These are phyloP conservation scores for Temnothorax ravouxi DNA, from an alignment of 2,888 invertebrate genomes.

Conservation along the genomic window DNA sequence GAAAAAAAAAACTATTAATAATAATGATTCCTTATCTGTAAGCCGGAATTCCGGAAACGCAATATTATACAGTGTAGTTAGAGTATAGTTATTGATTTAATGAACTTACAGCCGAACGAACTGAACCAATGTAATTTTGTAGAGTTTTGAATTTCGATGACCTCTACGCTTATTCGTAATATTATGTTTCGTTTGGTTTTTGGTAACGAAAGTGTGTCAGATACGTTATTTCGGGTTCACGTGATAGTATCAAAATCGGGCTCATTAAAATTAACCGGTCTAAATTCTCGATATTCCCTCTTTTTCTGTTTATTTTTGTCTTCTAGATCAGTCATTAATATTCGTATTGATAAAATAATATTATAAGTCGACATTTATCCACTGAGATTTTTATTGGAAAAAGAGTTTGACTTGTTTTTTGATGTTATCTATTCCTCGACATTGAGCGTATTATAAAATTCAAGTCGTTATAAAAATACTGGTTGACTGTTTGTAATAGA, in stretches of 20 bases:
- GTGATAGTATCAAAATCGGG: neutral
- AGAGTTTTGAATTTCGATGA: conserved; percentile 18
- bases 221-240: neutral
- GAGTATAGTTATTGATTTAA: conserved; percentile 1
- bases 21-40: conserved; percentile 9
- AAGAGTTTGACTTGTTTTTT: neutral
- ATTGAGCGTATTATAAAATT: conserved; percentile 6
- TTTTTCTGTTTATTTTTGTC: neutral
- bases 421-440: conserved; percentile 5
- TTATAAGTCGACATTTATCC: neutral
- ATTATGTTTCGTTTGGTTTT: neutral
- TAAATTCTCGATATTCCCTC: neutral
- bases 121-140: neutral
- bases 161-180: neutral
- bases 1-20: neutral
- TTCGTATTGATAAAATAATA: neutral
- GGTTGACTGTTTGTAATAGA: conserved; percentile 20
- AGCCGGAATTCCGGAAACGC: neutral
- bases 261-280: neutral
- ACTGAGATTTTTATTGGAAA: neutral
- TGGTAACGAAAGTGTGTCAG: neutral
- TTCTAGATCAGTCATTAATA: neutral
- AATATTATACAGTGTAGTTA: neutral
- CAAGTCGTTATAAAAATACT: conserved; percentile 27
- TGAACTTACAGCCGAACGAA: neutral